Conservation (phyloP, 1,140 invertebrate species). For the Drosophila jambulina region DNA sequence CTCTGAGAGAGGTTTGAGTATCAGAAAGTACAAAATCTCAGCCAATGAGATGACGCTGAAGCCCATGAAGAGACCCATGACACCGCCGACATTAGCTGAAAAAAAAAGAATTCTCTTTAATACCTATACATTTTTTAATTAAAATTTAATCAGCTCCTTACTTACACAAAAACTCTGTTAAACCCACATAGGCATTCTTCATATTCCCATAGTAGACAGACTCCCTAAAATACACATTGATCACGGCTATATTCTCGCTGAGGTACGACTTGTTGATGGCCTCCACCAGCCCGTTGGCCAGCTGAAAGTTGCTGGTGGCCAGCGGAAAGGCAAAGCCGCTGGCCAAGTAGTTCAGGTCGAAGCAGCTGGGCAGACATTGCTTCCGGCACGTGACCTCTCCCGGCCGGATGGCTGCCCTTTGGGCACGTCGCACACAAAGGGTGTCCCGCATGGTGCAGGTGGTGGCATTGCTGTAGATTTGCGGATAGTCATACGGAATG, state of each 20-base stretch:
- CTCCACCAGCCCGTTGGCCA: slow-evolving; percentile 52
- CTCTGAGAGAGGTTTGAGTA: slow-evolving; percentile 85
- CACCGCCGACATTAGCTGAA: slow-evolving; percentile 91
- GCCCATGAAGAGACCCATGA: slow-evolving; percentile 92
- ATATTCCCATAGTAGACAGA: slow-evolving; percentile 89
- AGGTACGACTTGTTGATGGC: slow-evolving; percentile 67
- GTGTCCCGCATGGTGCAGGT: slow-evolving; percentile 55
- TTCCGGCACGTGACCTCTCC: slow-evolving; percentile 38
- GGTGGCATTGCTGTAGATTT: slow-evolving; percentile 56
- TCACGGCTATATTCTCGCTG: slow-evolving; percentile 88
- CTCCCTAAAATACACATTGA: slow-evolving; percentile 90
- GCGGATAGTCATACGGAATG: slow-evolving; percentile 89
- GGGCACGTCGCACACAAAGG: slow-evolving; percentile 39
- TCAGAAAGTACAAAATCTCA: slow-evolving; percentile 90
- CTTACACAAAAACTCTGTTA: slow-evolving; percentile 91
- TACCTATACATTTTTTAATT: not conserved
- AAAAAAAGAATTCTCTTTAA: slow-evolving; percentile 54
- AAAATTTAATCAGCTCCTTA: not conserved
- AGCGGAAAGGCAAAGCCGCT: slow-evolving; percentile 66
- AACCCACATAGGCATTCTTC: slow-evolving; percentile 90
- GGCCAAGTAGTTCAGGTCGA: slow-evolving; percentile 68
- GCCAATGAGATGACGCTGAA: slow-evolving; percentile 92
- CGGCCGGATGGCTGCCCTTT: slow-evolving; percentile 3
- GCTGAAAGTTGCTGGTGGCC: slow-evolving; percentile 47
- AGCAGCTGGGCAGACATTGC: slow-evolving; percentile 68